Percentiles rank a stretch among this genome's conserved stretches.
phyloP scores from a whole-genome alignment of 2,888 invertebrate species.

The Nephrotoma appendiculata region DNA sequence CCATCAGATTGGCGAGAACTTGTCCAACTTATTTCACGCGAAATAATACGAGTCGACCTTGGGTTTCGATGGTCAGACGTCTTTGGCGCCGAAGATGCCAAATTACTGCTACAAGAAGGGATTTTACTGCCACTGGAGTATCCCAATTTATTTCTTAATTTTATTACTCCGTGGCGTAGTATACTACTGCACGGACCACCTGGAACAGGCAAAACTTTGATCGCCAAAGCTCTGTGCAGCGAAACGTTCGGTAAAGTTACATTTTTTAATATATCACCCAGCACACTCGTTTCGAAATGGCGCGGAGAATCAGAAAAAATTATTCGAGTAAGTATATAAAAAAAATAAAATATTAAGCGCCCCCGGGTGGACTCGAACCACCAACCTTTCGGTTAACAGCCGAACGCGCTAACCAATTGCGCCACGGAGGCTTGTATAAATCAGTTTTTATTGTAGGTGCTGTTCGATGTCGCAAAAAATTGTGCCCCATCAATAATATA shows the following conservation, averaged over 20 bases:
- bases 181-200: constrained; percentile 46
- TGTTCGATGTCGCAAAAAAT: constrained; percentile 75
- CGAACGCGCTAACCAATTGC: constrained; percentile 8
- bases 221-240: constrained; percentile 77
- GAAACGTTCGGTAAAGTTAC: constrained; percentile 54
- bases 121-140: constrained; percentile 65
- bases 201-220: constrained; percentile 72
- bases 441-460: constrained; percentile 36
- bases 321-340: constrained; percentile 45
- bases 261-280: constrained; percentile 84
- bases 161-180: constrained; percentile 72
- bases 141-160: constrained; percentile 53
- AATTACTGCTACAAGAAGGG: constrained; percentile 69
- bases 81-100: constrained; percentile 58
- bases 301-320: constrained; percentile 91
- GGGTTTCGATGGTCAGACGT: constrained; percentile 70
- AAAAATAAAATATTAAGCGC: neutral
- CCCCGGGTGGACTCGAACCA: constrained; percentile 8
- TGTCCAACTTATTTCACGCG: constrained; percentile 48
- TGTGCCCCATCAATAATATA: constrained; percentile 84
- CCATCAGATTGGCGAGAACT: constrained; percentile 47
- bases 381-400: constrained; percentile 8
- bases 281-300: constrained; percentile 89
- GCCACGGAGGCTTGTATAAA: constrained; percentile 3
- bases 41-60: constrained; percentile 47